Percentiles rank a stretch among this genome's conserved stretches.
Conservation (phyloP, 2,888 invertebrate species). For the Tiphia femorata region DNA sequence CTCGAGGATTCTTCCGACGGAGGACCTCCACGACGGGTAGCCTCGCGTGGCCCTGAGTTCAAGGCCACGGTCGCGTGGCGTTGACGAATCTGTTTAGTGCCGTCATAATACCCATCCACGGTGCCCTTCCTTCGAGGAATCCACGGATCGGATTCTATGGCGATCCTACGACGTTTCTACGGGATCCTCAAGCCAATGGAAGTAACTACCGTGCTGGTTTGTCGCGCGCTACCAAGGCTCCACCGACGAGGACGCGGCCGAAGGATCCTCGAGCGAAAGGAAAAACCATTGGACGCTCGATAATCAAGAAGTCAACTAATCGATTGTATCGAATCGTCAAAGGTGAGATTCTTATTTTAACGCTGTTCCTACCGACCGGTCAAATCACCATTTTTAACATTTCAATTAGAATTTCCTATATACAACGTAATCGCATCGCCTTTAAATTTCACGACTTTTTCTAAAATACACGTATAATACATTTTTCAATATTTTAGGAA, state of each 20-base stretch:
- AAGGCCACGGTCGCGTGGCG: conserved; percentile 58
- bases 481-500: no score
- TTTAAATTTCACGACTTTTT: no score
- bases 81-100: conserved; percentile 54
- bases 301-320: no score
- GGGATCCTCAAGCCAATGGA: conserved; percentile 4
- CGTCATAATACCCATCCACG: conserved; percentile 32
- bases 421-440: no score
- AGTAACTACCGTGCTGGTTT: conserved; percentile 30
- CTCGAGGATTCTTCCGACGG: conserved; percentile 21
- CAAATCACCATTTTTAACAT: no score
- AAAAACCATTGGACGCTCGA: not conserved
- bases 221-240: conserved; percentile 12
- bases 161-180: no score
- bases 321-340: no score
- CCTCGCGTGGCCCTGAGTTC: conserved; percentile 22
- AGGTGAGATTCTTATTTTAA: no score
- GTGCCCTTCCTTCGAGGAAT: conserved; percentile 31
- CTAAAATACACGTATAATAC: no score
- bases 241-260: conserved; percentile 14
- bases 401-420: no score
- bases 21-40: conserved; percentile 16
- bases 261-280: not conserved
- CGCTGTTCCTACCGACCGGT: no score
- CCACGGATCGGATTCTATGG: conserved; percentile 20